phyloP scores from a whole-genome alignment of 2,888 invertebrate species.

The Linnaemya vulpina region DNA sequence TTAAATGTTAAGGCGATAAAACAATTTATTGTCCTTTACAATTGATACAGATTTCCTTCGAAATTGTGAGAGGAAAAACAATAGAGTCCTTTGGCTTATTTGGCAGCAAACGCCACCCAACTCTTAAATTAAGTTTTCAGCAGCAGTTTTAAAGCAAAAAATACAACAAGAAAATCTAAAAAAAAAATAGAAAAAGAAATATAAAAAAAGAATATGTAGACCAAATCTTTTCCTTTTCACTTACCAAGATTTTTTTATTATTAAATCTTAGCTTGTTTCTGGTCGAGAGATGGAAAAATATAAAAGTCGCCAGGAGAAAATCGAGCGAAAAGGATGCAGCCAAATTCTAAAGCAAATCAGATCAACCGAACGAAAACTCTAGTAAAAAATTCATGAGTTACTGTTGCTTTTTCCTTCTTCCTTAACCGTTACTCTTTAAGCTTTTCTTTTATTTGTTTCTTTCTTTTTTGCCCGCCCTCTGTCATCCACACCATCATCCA shows the following conservation, averaged over 20 bases:
- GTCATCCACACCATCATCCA: not conserved
- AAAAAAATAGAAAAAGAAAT: not conserved
- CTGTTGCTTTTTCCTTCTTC: slow-evolving; percentile 29
- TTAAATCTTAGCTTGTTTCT: slow-evolving; percentile 38
- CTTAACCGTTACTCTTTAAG: not conserved
- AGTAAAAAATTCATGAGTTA: slow-evolving; percentile 43
- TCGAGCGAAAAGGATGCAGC: not conserved
- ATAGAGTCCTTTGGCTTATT: slow-evolving; percentile 22
- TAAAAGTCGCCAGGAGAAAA: not conserved
- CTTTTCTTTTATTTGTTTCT: not conserved
- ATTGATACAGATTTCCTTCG: slow-evolving; percentile 43
- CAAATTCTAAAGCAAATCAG: slow-evolving; percentile 48
- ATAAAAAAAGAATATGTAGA: not conserved
- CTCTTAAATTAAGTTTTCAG: slow-evolving; percentile 51
- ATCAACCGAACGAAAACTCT: slow-evolving; percentile 46
- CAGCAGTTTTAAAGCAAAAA: slow-evolving; percentile 31
- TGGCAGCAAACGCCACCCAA: slow-evolving; percentile 19
- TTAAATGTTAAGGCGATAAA: slow-evolving; percentile 57
- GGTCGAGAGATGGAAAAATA: not conserved
- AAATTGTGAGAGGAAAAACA: slow-evolving; percentile 9
- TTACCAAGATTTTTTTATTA: slow-evolving; percentile 9
- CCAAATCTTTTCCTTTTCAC: slow-evolving; percentile 23
- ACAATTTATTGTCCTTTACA: slow-evolving; percentile 51
- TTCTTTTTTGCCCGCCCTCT: not conserved
- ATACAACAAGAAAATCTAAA: not conserved